Evolutionary conservation across 2,113 vertebrate species (phyloP), one percentile per base, ranked within the genome.

Genomic region (Zosterops pallidus): DNA sequence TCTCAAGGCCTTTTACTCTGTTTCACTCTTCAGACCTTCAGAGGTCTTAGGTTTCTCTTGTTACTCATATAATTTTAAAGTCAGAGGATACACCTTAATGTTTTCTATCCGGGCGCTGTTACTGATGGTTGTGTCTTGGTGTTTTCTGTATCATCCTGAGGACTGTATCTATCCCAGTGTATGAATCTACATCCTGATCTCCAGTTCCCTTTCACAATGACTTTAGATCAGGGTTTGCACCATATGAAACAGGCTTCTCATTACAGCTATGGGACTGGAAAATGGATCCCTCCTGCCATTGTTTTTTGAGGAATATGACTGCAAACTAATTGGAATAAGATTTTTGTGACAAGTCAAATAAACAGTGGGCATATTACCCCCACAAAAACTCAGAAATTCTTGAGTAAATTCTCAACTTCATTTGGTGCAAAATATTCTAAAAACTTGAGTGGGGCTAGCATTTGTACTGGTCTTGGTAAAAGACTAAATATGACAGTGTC

Each of bases 301-400:
- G 9, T 0, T 37, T 64, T 83, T 72, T 65, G 5, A 10, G 81
- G 29, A 90, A 50, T n/a, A 26, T 57, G 39, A 24, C 53, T 57
- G 35, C 14, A 69, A 77, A 72, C 6, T 74, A 74, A 44, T 63
- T 0, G 0, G 23, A 78, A 70, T 83, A 6, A 16, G 9, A 4
- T 70, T 81, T 86, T 92, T 1, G 1, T 71, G 24, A 62, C 14
- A 60, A 72, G 28, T 69, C 22, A 80, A 60, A 90, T 56, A 47
- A 75, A 56, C 11, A 14, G 35, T 25, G 33, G 4, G 4, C 19
- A 69, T 52, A 44, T 60, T 55, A 22, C 1, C 1, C 3, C 16
- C 5, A 14, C 6, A 1, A 64, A 39, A 84, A 9, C 13, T 68
- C 46, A 49, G 22, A 53, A 68, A 60, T 60, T 84, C 41, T 56